Evolutionary conservation across 2,113 vertebrate species (phyloP), one percentile per base, ranked within the genome.

Genomic region (Salvelinus fontinalis): DNA sequence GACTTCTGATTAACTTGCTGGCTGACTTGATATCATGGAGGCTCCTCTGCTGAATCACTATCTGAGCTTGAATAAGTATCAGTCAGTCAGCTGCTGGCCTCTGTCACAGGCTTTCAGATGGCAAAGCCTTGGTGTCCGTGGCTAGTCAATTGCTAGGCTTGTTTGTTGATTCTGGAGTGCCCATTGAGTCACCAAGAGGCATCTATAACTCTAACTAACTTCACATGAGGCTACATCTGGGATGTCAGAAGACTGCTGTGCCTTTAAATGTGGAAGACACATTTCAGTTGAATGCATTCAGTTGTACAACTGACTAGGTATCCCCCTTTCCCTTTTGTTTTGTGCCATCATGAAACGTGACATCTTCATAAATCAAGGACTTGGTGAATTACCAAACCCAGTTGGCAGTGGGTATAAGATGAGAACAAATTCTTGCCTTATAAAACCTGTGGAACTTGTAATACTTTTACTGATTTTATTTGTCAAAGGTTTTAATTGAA

Each of bases 401-500:
- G n/a, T 34, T 22, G 22, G 22, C 68, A 48, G 68, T 62, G 24
- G 29, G 76, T 67, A 83, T 81, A 74, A 76, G 69, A 79, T 73
- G 72, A 87, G 83, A 81, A 89, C 79, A 79, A 54, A 81, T 81
- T 81, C 86, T 91, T 91, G 91, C 93, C 91, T 93, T 93, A 93
- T 81, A 82, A 83, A 90, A 86, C 90, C 87, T 89, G 88, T 92
- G 89, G 89, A 87, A 76, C 83, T 79, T 83, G 12, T 75, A 81
- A 13, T 70, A 54, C 39, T 64, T 79, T 22, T 22, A 9, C 39
- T 44, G 9, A 12, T 62, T 79, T 79, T 54, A 14, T 54, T 54
- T 79, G 64, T 79, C 68, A 60, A 64, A 67, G 51, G 77, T 20
- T 73, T 83, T 84, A 54, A 75, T 80, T 83, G 73, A 77, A 81